A percentile compares a stretch with the other conserved stretches of the same genome.
Conservation (phyloP, 2,113 vertebrate species). For the Barbus barbus region DNA sequence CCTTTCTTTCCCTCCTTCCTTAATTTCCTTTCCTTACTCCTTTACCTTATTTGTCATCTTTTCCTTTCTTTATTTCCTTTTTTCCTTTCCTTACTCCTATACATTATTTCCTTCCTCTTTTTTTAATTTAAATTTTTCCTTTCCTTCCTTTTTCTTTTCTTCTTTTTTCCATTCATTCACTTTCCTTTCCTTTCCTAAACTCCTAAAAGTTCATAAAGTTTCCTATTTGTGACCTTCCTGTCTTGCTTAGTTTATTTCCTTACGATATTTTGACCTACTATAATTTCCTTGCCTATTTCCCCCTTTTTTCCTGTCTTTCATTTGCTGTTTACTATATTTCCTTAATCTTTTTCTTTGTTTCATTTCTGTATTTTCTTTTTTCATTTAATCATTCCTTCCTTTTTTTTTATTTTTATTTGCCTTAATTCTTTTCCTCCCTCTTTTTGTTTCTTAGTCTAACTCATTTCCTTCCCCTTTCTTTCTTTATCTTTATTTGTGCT, state of each 20-base stretch:
- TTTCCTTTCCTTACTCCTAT: no score
- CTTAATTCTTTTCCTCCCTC: neutral
- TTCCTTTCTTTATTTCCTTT: neutral
- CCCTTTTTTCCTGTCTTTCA: neutral
- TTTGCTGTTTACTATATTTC: neutral
- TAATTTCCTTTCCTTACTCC: neutral
- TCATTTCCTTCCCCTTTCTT: no score
- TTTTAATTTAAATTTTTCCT: no score
- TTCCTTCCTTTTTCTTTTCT: no score
- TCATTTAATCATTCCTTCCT: neutral
- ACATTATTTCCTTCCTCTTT: no score
- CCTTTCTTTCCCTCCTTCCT: neutral
- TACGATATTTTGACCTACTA: no score
- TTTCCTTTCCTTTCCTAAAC: no score
- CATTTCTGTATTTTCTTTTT: neutral
- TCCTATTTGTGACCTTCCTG: neutral
- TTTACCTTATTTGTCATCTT: neutral
- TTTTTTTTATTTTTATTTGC: neutral
- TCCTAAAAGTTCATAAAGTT: no score
- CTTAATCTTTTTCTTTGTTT: neutral
- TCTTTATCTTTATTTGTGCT: no score
- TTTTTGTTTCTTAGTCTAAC: neutral
- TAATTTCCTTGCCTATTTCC: neutral
- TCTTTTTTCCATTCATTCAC: no score
- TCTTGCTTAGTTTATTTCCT: neutral